Evolutionary conservation across 2,113 vertebrate genomes (phyloP).

Genomic region (Scartelaos histophorus): DNA sequence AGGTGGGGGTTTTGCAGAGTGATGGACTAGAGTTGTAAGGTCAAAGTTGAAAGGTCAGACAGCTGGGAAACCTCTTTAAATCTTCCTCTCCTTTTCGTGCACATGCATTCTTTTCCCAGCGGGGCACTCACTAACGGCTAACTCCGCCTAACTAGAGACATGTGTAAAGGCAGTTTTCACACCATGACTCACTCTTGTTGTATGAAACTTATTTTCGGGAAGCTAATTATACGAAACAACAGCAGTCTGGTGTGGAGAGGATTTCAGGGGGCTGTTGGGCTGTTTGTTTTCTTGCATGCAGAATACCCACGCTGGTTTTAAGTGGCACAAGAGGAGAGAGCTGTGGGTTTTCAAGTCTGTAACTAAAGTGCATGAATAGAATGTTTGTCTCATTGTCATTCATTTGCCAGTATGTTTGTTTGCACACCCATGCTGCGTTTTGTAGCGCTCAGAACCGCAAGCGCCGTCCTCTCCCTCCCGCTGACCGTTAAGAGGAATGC

Average conservation of each 20-base stretch:
- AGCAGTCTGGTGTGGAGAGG: conserved; percentile 11
- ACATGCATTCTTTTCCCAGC: conserved; percentile 63
- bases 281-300: conserved; percentile 53
- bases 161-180: conserved; percentile 11
- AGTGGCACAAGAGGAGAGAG: conserved; percentile 43
- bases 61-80: conserved; percentile 76
- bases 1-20: conserved; percentile 10
- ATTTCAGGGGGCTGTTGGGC: conserved; percentile 29
- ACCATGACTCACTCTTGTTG: conserved; percentile 14
- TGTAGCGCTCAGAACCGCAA: conserved; percentile 22
- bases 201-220: conserved; percentile 26
- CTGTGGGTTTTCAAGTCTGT: conserved; percentile 54
- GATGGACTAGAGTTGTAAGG: conserved; percentile 28
- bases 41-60: conserved; percentile 69
- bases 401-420: conserved; percentile 41
- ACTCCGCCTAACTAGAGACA: conserved; percentile 25
- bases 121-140: conserved; percentile 18
- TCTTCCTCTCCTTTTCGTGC: conserved; percentile 47
- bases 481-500: conserved; percentile 21
- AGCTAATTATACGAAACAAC: conserved; percentile 46
- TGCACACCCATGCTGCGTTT: conserved; percentile 35
- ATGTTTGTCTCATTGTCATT: conserved; percentile 34
- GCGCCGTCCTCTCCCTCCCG: conserved; percentile 8
- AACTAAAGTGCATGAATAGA: conserved; percentile 59
- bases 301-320: conserved; percentile 57